These are phyloP conservation scores for Adela reaumurella DNA, from an alignment of 2,888 invertebrate species.

Conservation along the genomic window DNA sequence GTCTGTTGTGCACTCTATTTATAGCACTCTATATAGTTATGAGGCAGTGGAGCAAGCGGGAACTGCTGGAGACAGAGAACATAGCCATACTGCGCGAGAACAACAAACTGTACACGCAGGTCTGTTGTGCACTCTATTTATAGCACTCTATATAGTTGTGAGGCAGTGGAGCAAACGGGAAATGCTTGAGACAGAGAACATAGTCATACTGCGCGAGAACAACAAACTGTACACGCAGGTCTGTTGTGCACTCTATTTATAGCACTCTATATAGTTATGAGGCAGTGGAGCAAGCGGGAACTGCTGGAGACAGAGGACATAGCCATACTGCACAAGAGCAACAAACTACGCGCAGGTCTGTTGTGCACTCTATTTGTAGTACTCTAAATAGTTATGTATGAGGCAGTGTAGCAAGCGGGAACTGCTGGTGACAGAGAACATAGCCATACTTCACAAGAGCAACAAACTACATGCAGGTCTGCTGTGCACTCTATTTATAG, in stretches of 20 bases:
- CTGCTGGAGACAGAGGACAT: constrained; percentile 86
- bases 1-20: too few species aligned
- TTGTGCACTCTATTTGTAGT: too few species aligned
- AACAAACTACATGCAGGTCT: constrained; percentile 69
- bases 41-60: constrained; percentile 91
- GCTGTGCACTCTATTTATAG: too few species aligned
- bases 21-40: too few species aligned
- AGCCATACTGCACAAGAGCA: constrained; percentile 83
- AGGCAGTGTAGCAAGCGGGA: constrained; percentile 92
- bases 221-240: constrained; percentile 71
- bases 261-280: too few species aligned
- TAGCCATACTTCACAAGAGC: constrained; percentile 82
- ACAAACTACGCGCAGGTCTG: constrained; percentile 65
- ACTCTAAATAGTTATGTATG: too few species aligned
- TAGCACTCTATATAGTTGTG: too few species aligned
- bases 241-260: too few species aligned
- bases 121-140: too few species aligned
- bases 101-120: constrained; percentile 69
- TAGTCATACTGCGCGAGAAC: constrained; percentile 83
- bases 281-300: constrained; percentile 91
- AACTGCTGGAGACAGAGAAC: constrained; percentile 87
- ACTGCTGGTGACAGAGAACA: constrained; percentile 84
- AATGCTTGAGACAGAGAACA: constrained; percentile 84
- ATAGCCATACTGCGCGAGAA: constrained; percentile 83
- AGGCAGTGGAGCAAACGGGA: constrained; percentile 93